These are phyloP conservation scores for Muschampia plurimacula DNA, from an alignment of 2,888 invertebrate species.

Conservation along the genomic window DNA sequence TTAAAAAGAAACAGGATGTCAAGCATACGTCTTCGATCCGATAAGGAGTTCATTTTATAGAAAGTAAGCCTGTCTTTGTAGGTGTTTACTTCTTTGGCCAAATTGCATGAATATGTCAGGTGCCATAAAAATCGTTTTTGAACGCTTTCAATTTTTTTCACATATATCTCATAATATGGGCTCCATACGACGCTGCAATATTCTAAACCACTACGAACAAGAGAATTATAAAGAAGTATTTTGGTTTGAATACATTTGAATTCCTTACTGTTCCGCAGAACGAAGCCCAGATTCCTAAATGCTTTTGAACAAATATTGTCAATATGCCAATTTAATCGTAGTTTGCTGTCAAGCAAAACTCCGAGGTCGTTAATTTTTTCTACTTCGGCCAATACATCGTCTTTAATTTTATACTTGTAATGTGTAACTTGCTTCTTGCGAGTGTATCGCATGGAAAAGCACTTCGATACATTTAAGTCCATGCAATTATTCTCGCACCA, in stretches of 20 bases:
- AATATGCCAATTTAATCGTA: conserved; percentile 9
- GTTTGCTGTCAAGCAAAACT: conserved; percentile 14
- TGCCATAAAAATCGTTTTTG: background rate
- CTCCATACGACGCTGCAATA: background rate
- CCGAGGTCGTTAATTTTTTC: conserved; percentile 16
- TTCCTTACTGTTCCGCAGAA: background rate
- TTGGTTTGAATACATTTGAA: background rate
- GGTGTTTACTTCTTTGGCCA: background rate
- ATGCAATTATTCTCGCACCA: conserved; percentile 11
- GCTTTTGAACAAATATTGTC: background rate
- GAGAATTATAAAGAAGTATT: background rate
- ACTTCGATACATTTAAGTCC: conserved; percentile 10
- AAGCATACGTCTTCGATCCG: background rate
- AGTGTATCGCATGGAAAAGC: background rate
- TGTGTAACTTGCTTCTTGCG: background rate
- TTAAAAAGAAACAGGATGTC: background rate
- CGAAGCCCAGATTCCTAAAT: background rate
- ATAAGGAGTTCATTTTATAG: background rate
- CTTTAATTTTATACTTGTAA: background rate
- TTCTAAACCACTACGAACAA: no score
- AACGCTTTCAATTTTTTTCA: background rate
- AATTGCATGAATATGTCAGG: background rate
- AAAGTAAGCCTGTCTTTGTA: background rate
- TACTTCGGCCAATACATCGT: background rate
- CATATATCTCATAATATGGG: background rate